Evolutionary conservation across 2,888 invertebrate genomes (phyloP).

Genomic region (Eupelmus urozonus): DNA sequence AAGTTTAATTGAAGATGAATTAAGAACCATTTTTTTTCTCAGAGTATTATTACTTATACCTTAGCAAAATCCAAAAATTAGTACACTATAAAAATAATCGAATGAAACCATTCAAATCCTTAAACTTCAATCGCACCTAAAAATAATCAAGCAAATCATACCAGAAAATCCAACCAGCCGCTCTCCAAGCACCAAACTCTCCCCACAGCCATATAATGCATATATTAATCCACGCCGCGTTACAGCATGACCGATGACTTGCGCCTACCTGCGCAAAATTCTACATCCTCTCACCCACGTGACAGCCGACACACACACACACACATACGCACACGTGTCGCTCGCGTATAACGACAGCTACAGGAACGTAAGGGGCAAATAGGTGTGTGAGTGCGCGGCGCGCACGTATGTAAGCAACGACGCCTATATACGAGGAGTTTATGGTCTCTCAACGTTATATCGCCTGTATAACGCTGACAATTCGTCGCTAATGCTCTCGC

Average conservation of each 20-base stretch:
- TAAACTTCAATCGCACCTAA: too few relatives aligned
- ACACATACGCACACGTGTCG: background rate
- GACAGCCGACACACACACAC: background rate
- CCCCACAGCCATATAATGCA: too few relatives aligned
- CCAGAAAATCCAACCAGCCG: too few relatives aligned
- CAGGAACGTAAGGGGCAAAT: slow-evolving; percentile 31
- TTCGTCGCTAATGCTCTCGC: slow-evolving; percentile 74
- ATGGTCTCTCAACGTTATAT: slow-evolving; percentile 74
- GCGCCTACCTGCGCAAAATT: slow-evolving; percentile 56
- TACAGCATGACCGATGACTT: slow-evolving; percentile 49
- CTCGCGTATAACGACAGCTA: background rate
- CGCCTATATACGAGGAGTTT: slow-evolving; percentile 73
- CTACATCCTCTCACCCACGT: slow-evolving; percentile 45
- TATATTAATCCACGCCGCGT: slow-evolving; percentile 42
- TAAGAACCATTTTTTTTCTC: too few relatives aligned
- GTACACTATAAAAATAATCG: too few relatives aligned
- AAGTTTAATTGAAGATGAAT: too few relatives aligned
- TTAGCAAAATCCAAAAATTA: too few relatives aligned
- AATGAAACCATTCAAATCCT: too few relatives aligned
- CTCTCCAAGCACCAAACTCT: slow-evolving; percentile 6
- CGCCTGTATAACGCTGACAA: slow-evolving; percentile 74
- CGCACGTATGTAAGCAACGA: slow-evolving; percentile 67
- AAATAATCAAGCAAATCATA: too few relatives aligned
- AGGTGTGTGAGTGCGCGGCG: too few relatives aligned
- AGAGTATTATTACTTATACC: too few relatives aligned